Evolutionary conservation across 2,797 vertebrate species (phyloP), one percentile per base, ranked within the genome.

Genomic region (Acrocephalus scirpaceus): DNA sequence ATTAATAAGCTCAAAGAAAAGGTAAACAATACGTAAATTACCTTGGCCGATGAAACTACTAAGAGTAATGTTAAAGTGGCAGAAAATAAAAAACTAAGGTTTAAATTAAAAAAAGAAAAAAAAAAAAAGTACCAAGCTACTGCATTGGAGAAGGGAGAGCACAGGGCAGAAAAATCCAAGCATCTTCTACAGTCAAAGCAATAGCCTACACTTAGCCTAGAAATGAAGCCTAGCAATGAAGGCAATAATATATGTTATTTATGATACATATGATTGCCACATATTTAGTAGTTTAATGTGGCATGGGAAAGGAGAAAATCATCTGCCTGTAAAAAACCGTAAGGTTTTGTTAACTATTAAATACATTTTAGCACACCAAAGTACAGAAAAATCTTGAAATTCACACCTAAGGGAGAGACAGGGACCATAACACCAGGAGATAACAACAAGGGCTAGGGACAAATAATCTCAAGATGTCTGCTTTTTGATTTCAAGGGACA

Each of bases 1-100:
- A 88, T 90, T 81, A 93, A 85, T 84, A 90, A 94, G 29, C 44
- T 76, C 53, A 30, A 84, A 70, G 19, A 58, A 95, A 91, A 84
- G 38, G 27, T 66, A 92, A 88, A 75, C 34, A 75, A 32, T 45
- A 69, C 47, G 40, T 36, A 90, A 90, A 91, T n/a, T 45, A 78
- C 34, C 13, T 53, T n/a, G 78, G 36, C 40, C 72, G 54, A 70
- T 34, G 23, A 40, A 78, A 81, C 25, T 45, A 78, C 26, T 53
- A 50, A 54, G 36, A 90, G 36, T 32, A 62, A 77, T 3, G 16
- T n/a, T 71, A 48, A 81, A 91, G n/a, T n/a, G 25, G 23, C 10
- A 70, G 58, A 83, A 91, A 92, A 64, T 30, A 88, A 48, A n/a
- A 90, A 88, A 65, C 10, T 47, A 65, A 70, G 9, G 6, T 47